Conservation (phyloP, 2,797 vertebrate genomes). For the Buceros bicornis region DNA sequence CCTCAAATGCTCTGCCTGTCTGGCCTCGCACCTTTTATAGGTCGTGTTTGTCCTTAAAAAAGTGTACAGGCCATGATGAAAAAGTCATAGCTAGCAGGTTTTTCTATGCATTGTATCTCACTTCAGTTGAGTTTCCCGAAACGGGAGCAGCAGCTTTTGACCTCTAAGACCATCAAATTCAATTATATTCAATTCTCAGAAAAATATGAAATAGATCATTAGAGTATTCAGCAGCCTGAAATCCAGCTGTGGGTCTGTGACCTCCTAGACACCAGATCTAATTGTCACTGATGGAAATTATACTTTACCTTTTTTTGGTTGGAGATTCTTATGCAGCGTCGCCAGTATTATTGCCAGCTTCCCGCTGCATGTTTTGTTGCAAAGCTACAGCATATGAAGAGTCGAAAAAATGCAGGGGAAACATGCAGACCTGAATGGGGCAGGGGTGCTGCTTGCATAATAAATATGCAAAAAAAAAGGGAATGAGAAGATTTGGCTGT, state of each 20-base stretch:
- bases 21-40: neutral
- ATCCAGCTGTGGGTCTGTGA: constrained; percentile 21
- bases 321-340: neutral
- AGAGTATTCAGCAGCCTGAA: neutral
- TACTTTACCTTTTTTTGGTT: neutral
- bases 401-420: neutral
- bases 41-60: neutral
- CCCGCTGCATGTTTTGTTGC: neutral
- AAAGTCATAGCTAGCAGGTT: neutral
- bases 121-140: neutral
- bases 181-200: neutral
- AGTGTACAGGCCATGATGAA: neutral
- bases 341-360: neutral
- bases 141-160: constrained; percentile 26
- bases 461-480: neutral
- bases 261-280: neutral
- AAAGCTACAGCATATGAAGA: neutral
- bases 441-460: neutral
- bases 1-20: neutral
- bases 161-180: neutral
- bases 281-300: neutral
- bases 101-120: neutral
- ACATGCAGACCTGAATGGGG: neutral
- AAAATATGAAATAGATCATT: constrained; percentile 45
- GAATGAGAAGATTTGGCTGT: neutral